Base-by-base conservation (phyloP, 2,888 invertebrate species). In the Sclerodermus sp. region DNA sequence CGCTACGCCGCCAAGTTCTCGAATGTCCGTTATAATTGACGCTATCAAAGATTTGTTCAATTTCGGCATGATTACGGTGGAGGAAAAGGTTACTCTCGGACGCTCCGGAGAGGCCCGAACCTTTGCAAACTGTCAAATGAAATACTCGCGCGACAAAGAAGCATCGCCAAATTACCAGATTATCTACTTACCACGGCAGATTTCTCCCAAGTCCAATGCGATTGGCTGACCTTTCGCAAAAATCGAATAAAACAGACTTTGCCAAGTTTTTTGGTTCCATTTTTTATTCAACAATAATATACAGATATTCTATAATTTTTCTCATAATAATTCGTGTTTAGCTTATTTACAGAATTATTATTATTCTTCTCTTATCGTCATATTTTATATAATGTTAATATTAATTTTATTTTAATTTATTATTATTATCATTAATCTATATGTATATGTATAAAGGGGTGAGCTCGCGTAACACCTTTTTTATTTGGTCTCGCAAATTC, bases 261-360 rank as follows among this genome's bases (percentile, higher is more conserved):
- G 15, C 18, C n/a, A 18, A 18, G 18, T 61, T 51, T 55, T 41
- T 49, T 38, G 43, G 36, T 51, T 51, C 45, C 34, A 45, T 68
- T 68, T 66, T 66, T 67, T 68, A 68, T 57, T 62, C 69, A 68
- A 68, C 69, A 68, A 67, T 68, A 66, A 58, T 66, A 60, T 70
- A 70, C 66, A 70, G 61, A 64, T 69, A 66, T 67, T 51, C 57
- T 70, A 70, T 67, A 57, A 60, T 66, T 60, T 53, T 64, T 64
- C 63, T 53, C 51, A 53, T 65, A 64, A 57, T 68, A 62, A 67
- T 67, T 61, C 57, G 58, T 61, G 55, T 58, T 54, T 57, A 57
- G 46, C 40, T 63, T 66, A 65, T 66, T 65, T 66, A 66, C 66
- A 66, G 67, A 67, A 63, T 60, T 64, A 64, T 63, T 64, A 64